These are phyloP conservation scores for Trachemys scripta DNA, from an alignment of 2,113 vertebrate species.

Conservation along the genomic window DNA sequence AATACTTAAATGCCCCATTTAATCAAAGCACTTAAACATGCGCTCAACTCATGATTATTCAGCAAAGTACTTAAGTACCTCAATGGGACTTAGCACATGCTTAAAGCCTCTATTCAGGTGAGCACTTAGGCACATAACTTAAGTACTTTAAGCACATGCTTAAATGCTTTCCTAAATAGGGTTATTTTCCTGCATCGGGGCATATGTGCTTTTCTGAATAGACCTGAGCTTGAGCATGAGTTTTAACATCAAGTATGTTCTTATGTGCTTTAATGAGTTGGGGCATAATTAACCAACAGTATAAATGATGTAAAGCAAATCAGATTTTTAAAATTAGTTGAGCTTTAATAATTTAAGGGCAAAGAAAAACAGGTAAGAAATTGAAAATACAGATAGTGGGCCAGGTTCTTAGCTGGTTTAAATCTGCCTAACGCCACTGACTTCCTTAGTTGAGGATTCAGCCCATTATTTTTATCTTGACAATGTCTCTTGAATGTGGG, in stretches of 20 bases:
- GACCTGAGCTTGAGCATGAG: background rate
- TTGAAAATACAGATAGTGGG: accelerated
- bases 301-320: background rate
- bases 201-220: background rate
- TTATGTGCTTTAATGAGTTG: background rate
- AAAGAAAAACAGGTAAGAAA: background rate
- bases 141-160: background rate
- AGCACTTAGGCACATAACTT: background rate
- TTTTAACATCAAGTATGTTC: background rate
- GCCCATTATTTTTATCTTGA: background rate
- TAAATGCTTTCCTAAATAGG: slow-evolving; percentile 26
- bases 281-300: background rate
- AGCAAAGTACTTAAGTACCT: background rate
- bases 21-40: slow-evolving; percentile 36
- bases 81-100: slow-evolving; percentile 8
- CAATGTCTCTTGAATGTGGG: background rate
- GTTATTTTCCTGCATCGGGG: background rate
- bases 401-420: background rate
- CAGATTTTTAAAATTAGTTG: background rate
- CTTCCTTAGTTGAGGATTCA: background rate
- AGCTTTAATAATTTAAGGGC: background rate
- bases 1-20: slow-evolving; percentile 4
- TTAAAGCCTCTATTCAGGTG: slow-evolving; percentile 42
- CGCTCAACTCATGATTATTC: slow-evolving; percentile 3
- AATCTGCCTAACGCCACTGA: background rate